phyloP scores from a whole-genome alignment of 2,888 invertebrate species.

The Dromius quadrimaculatus region DNA sequence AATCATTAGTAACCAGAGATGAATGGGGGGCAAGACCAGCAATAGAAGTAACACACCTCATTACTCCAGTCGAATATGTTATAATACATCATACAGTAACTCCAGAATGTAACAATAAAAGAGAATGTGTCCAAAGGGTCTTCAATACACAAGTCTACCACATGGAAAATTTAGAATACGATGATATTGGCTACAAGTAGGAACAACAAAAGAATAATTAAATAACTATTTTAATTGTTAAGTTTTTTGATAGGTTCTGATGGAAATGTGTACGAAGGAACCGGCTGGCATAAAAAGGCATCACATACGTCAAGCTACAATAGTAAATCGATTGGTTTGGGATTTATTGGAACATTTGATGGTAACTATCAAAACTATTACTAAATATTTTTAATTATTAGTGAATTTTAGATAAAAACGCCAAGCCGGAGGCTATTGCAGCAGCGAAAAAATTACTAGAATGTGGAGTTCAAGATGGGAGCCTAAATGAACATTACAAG shows the following conservation, averaged over 20 bases:
- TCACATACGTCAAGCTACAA: slow-evolving; percentile 72
- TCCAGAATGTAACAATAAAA: slow-evolving; percentile 65
- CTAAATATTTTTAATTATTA: background rate
- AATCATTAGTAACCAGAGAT: slow-evolving; percentile 68
- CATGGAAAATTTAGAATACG: slow-evolving; percentile 66
- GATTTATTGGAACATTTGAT: slow-evolving; percentile 70
- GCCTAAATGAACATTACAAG: slow-evolving; percentile 66
- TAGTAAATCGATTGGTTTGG: slow-evolving; percentile 69
- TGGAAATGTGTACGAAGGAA: slow-evolving; percentile 73
- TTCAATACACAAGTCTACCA: slow-evolving; percentile 70
- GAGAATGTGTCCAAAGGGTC: slow-evolving; percentile 65
- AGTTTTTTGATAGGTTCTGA: slow-evolving; percentile 74
- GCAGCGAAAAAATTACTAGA: slow-evolving; percentile 67
- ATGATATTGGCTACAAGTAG: slow-evolving; percentile 74
- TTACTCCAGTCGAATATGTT: slow-evolving; percentile 68
- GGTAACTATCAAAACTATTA: slow-evolving; percentile 11
- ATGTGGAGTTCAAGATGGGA: slow-evolving; percentile 67
- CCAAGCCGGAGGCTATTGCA: slow-evolving; percentile 62
- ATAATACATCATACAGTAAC: slow-evolving; percentile 73
- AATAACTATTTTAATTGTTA: slow-evolving; percentile 47
- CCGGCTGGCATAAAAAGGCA: slow-evolving; percentile 71
- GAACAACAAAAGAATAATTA: slow-evolving; percentile 56
- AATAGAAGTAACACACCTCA: slow-evolving; percentile 68
- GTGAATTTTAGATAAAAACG: slow-evolving; percentile 12
- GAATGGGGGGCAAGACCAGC: slow-evolving; percentile 73